These are phyloP conservation scores for Centruroides vittatus DNA, from an alignment of 1,140 invertebrate species.

Conservation along the genomic window DNA sequence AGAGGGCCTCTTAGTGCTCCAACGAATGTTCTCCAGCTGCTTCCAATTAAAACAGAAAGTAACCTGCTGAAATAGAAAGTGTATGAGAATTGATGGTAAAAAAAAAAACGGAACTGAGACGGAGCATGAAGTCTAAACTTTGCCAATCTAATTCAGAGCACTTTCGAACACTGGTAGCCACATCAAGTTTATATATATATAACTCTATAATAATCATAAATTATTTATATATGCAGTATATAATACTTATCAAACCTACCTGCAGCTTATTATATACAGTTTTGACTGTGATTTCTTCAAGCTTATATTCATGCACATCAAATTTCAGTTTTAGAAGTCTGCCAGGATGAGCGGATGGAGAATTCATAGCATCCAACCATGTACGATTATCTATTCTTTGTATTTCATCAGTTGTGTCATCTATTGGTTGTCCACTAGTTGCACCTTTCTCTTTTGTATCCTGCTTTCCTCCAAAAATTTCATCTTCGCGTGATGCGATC, in stretches of 20 bases:
- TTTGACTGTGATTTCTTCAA: slow-evolving; percentile 91
- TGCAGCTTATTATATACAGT: slow-evolving; percentile 89
- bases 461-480: slow-evolving; percentile 2
- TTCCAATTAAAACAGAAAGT: too few relatives aligned
- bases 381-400: slow-evolving; percentile 29
- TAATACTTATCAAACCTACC: slow-evolving; percentile 40
- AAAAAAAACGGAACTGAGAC: too few relatives aligned
- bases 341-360: slow-evolving; percentile 67
- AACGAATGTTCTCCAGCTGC: too few relatives aligned
- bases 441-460: slow-evolving; percentile 2
- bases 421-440: slow-evolving; percentile 4
- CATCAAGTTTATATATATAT: too few relatives aligned
- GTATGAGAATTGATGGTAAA: too few relatives aligned
- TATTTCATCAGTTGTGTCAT: not conserved
- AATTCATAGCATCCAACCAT: slow-evolving; percentile 66
- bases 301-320: slow-evolving; percentile 84
- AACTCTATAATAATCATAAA: too few relatives aligned
- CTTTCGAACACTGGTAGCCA: too few relatives aligned
- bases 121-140: too few relatives aligned
- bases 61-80: too few relatives aligned
- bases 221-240: too few relatives aligned
- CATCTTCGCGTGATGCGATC: slow-evolving; percentile 69
- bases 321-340: slow-evolving; percentile 81
- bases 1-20: too few relatives aligned
- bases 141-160: too few relatives aligned